Base-by-base conservation (phyloP, 2,797 vertebrate species). In the Cryptoprocta ferox region DNA sequence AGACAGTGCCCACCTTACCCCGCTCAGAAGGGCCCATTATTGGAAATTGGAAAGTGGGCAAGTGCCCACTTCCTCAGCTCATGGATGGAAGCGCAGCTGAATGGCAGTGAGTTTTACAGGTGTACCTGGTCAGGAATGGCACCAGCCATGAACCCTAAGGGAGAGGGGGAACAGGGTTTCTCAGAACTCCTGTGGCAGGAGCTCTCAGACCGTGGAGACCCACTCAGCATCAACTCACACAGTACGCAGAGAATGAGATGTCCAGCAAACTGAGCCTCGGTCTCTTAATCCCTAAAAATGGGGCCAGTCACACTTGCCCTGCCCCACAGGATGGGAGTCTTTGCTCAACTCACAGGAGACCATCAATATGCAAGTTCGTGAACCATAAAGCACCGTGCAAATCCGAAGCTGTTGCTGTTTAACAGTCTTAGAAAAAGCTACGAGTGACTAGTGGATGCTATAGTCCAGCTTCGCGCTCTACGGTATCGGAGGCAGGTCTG, bases 251-350 rank as follows among this genome's bases (percentile, higher is more conserved):
- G 56, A 88, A 56, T 32, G 32, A 73, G 56, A 24, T 61, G 6
- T 15, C 82, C 68, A 82, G 78, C 63, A 86, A 97, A 87, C 37
- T 50, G 28, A 95, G 75, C 83, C 32, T 96, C 92, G 45, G 53
- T 84, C n/a, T 93, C 82, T 81, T 48, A 71, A 53, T 82, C 61
- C 65, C 78, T 68, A 78, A 85, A 85, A 82, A 94, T n/a, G 35
- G 39, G 14, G 24, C 26, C 59, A 76, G 78, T 87, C 73, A 87
- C 21, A 79, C 53, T 53, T 61, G 37, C 21, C 45, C 76, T 89
- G 48, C n/a, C 39, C 76, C 30, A 56, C 1, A 2, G 30, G 42
- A 95, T 56, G 53, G 53, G 2, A 66, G 18, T 15, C 59, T 96
- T 85, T 63, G 11, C 63, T 93, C 70, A 86, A 70, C 68, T n/a